phyloP scores from a whole-genome alignment of 35 echinoderm and acorn worm species.

The Anneissia japonica region DNA sequence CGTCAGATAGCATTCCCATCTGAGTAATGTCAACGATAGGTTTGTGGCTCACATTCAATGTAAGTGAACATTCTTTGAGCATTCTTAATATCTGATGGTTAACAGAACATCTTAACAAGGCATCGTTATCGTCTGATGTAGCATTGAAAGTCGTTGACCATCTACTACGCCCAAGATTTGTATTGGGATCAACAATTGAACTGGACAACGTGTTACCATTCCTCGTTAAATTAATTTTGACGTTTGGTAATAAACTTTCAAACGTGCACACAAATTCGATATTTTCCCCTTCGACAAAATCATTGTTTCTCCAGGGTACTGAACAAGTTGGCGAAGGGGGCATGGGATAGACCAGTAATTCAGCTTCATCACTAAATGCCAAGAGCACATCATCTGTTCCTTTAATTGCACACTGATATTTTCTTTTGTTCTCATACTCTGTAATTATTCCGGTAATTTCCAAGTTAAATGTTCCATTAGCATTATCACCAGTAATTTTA shows the following conservation, averaged over 20 bases:
- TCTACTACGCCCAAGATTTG: not conserved
- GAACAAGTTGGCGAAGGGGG: not conserved
- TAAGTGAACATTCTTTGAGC: not conserved
- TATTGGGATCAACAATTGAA: not conserved
- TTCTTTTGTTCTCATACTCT: not conserved
- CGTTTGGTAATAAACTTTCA: not conserved
- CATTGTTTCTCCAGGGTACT: not conserved
- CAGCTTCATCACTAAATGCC: not conserved
- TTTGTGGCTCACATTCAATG: not conserved
- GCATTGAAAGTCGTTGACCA: not conserved
- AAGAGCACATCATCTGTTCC: not conserved
- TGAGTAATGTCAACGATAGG: not conserved
- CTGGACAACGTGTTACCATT: not conserved
- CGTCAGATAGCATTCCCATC: not conserved
- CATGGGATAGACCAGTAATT: not conserved
- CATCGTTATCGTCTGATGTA: not conserved
- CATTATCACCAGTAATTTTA: not conserved
- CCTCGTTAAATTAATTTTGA: not conserved
- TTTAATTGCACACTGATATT: not conserved
- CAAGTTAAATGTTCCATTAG: not conserved
- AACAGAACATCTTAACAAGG: not conserved
- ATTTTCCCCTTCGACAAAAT: not conserved
- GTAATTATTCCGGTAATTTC: not conserved
- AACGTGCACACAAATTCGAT: not conserved
- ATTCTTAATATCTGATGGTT: not conserved